Conservation (phyloP, 2,113 vertebrate genomes). For the Ramphastos sulfuratus region DNA sequence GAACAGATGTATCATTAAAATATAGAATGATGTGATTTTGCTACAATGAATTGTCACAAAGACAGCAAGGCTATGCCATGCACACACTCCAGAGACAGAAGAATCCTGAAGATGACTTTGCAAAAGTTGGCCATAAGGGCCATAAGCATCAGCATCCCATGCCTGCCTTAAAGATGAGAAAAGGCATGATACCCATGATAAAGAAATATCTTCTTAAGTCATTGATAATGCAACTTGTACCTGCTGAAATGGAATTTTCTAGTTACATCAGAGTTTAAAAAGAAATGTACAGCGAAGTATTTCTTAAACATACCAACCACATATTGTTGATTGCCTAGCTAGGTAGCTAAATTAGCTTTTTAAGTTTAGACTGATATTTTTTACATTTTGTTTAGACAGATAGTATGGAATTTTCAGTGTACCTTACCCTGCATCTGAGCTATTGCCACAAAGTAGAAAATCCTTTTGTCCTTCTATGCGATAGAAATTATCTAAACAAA, state of each 20-base stretch:
- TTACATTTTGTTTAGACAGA: background rate
- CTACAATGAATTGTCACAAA: background rate
- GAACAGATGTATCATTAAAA: background rate
- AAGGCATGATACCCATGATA: background rate
- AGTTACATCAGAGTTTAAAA: background rate
- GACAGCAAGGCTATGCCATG: background rate
- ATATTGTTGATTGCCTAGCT: background rate
- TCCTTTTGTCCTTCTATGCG: conserved; percentile 73
- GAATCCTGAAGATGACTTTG: background rate
- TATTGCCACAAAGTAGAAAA: conserved; percentile 88
- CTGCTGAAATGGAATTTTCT: background rate
- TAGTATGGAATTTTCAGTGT: background rate
- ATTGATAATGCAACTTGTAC: background rate
- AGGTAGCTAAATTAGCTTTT: background rate
- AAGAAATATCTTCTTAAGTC: background rate
- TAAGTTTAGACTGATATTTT: background rate
- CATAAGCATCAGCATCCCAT: background rate
- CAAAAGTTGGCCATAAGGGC: background rate
- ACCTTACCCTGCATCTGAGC: conserved; percentile 88
- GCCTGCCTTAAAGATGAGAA: background rate
- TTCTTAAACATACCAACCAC: background rate
- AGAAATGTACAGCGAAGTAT: background rate
- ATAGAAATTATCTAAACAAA: conserved; percentile 75
- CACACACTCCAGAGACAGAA: background rate
- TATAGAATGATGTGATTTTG: background rate